Base-by-base conservation (phyloP, 2,888 invertebrate species). In the Alsophila aescularia region DNA sequence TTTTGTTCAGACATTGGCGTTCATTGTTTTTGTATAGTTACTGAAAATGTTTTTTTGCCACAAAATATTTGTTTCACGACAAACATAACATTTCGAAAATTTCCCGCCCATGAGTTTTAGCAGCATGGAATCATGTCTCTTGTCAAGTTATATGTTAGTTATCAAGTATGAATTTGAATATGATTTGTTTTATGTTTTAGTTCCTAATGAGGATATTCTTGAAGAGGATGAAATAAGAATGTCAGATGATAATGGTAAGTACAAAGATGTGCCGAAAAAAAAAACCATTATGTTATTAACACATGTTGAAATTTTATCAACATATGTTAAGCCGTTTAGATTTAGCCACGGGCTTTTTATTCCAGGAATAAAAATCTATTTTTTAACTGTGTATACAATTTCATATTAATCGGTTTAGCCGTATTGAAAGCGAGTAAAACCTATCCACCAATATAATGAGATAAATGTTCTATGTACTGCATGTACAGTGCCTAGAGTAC, bases 131-230 rank as follows among this genome's bases (percentile, higher is more conserved):
- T 40, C 16, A 34, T 32, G 29, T 21, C 6, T 27, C 42, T 16
- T n/a, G 15, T 48, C 2, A 18, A 18, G 31, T 48, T 18, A 31
- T 21, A 39, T 16, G 0, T 1, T 6, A 15, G 16, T 34, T 2
- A 18, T 10, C 6, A 14, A 16, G 2, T 14, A 16, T n/a, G 6
- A 32, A 10, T 27, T n/a, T 24, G 15, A 40, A 31, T 7, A 4
- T 13, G 0, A 43, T 31, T 49, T 14, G 7, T 44, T 53, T 69
- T 71, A 67, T 62, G 52, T 87, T 89, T 71, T 79, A 92, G 92
- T 92, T 51, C 92, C 92, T 39, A 92, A 92, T 67, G 92, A 92
- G 60, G 92, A 92, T 60, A 92, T 92, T 53, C 77, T 92, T 21
- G 92, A 92, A 79, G 92, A 92, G 64, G 92, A 92, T 43, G 92